phyloP scores from a whole-genome alignment of 2,888 invertebrate genomes.

The Amphiduros pacificus region DNA sequence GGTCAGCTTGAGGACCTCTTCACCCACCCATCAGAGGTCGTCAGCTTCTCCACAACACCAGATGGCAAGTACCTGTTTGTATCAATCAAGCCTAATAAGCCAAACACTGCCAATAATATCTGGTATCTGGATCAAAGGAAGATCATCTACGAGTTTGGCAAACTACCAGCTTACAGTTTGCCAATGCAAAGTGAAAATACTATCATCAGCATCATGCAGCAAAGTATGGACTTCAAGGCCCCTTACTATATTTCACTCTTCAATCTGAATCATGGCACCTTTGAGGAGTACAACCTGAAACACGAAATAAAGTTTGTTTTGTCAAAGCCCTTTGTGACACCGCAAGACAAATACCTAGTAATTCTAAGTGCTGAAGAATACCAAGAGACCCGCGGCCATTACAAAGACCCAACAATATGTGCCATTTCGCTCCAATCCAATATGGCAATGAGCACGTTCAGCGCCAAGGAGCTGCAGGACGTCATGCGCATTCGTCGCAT shows the following conservation, averaged over 20 bases:
- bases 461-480: slow-evolving; percentile 43
- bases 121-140: slow-evolving; percentile 50
- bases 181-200: slow-evolving; percentile 32
- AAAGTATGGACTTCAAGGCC: slow-evolving; percentile 35
- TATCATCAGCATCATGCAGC: slow-evolving; percentile 44
- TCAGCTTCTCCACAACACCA: slow-evolving; percentile 44
- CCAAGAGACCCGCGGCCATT: slow-evolving; percentile 34
- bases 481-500: slow-evolving; percentile 46
- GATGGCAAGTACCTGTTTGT: slow-evolving; percentile 50
- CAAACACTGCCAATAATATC: slow-evolving; percentile 45
- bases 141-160: slow-evolving; percentile 52
- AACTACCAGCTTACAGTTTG: slow-evolving; percentile 43
- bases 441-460: slow-evolving; percentile 34
- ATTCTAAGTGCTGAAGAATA: slow-evolving; percentile 48
- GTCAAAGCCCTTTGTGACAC: slow-evolving; percentile 47
- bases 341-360: slow-evolving; percentile 48
- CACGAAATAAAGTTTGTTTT: slow-evolving; percentile 40
- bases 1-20: slow-evolving; percentile 54
- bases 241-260: slow-evolving; percentile 44
- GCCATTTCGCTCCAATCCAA: slow-evolving; percentile 41
- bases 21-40: slow-evolving; percentile 49
- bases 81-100: slow-evolving; percentile 36
- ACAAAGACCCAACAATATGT: slow-evolving; percentile 47
- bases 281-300: slow-evolving; percentile 37
- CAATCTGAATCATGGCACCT: slow-evolving; percentile 34